These are phyloP conservation scores for Albula glossodonta DNA, from an alignment of 2,113 vertebrate genomes.

Conservation along the genomic window DNA sequence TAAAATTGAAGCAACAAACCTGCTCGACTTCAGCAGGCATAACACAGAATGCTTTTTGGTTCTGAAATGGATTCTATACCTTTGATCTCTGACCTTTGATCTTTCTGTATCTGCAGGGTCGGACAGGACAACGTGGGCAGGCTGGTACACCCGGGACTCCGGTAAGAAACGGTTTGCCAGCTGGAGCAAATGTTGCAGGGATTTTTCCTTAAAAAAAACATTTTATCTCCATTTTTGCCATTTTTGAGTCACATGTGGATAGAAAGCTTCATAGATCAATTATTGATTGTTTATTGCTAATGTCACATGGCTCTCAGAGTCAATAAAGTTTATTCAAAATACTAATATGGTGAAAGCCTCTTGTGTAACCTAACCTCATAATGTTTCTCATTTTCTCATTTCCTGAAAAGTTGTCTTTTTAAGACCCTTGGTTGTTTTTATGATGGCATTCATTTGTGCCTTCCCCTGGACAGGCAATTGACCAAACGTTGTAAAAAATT, in stretches of 20 bases:
- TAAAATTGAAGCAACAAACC: too few relatives aligned
- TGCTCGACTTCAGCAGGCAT: background rate
- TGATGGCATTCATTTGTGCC: background rate
- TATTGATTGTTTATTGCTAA: too few relatives aligned
- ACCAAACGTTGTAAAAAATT: background rate
- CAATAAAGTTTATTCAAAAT: too few relatives aligned
- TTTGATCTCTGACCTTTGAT: background rate
- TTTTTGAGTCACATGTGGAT: too few relatives aligned
- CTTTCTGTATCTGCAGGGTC: slow-evolving; percentile 67
- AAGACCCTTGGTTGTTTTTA: too few relatives aligned
- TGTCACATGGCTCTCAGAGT: too few relatives aligned
- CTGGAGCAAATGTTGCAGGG: background rate
- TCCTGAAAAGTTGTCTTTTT: background rate
- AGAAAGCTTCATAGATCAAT: too few relatives aligned
- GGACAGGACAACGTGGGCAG: slow-evolving; percentile 74
- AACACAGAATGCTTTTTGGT: background rate
- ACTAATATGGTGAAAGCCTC: too few relatives aligned
- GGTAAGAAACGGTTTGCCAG: slow-evolving; percentile 61
- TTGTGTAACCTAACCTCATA: too few relatives aligned
- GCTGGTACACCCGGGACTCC: slow-evolving; percentile 72
- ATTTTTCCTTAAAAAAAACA: background rate
- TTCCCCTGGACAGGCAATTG: background rate
- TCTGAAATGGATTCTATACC: background rate
- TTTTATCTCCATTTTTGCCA: too few relatives aligned
- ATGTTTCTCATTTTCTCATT: background rate